These are phyloP conservation scores for Machimus atricapillus DNA, from an alignment of 2,888 invertebrate genomes.

Conservation along the genomic window DNA sequence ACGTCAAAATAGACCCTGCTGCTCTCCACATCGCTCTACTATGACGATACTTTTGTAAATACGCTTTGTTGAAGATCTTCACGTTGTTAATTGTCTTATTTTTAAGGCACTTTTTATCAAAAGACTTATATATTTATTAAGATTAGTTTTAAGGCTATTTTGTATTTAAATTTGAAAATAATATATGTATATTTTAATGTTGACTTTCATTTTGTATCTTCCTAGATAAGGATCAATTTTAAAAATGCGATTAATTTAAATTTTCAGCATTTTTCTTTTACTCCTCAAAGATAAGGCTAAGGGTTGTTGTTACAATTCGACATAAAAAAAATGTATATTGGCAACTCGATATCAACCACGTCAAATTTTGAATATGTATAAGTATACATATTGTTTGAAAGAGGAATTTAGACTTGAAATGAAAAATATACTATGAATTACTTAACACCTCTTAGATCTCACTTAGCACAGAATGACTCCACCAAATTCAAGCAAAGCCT, in stretches of 20 bases:
- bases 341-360: too few species aligned
- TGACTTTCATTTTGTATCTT: neutral
- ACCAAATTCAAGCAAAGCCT: too few species aligned
- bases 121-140: neutral
- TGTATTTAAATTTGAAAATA: neutral
- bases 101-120: slow-evolving; percentile 15
- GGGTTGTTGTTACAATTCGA: too few species aligned
- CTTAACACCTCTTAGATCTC: too few species aligned
- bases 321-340: too few species aligned
- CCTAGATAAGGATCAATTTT: neutral
- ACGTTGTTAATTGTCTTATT: neutral
- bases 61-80: slow-evolving; percentile 15
- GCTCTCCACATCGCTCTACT: neutral
- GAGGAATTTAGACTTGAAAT: too few species aligned
- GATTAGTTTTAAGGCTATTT: neutral
- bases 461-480: too few species aligned
- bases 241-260: neutral
- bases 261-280: neutral
- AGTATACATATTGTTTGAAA: too few species aligned
- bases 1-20: slow-evolving; percentile 51
- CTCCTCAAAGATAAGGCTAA: too few species aligned
- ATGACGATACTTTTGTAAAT: neutral
- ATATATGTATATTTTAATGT: neutral
- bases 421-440: too few species aligned
- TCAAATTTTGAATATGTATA: too few species aligned